These are phyloP conservation scores for Brachionus koreanus DNA, from an alignment of 1,140 invertebrate species.

Conservation along the genomic window DNA sequence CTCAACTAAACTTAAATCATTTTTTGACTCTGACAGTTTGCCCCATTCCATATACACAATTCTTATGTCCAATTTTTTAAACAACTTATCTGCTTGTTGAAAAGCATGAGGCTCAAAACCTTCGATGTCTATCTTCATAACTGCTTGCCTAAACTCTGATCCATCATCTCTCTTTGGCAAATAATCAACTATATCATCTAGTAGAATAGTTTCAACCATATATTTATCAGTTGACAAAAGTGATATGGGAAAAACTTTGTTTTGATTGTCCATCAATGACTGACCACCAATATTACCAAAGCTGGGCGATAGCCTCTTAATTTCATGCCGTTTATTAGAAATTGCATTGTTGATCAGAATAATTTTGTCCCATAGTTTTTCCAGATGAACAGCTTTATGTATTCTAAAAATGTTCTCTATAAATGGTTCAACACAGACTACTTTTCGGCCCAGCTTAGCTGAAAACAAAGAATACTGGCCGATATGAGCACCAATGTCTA, in stretches of 20 bases:
- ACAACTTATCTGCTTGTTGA: neutral
- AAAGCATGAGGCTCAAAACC: conserved; percentile 19
- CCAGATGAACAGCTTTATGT: neutral
- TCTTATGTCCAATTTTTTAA: conserved; percentile 16
- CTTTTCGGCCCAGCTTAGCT: neutral
- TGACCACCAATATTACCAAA: conserved; percentile 32
- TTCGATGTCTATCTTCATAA: conserved; percentile 32
- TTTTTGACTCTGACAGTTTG: neutral
- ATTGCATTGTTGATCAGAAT: neutral
- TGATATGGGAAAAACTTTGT: neutral
- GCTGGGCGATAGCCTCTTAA: neutral
- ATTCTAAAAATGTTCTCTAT: neutral
- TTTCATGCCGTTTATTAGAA: neutral
- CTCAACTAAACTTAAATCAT: neutral
- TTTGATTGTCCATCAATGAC: neutral
- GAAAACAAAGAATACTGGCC: conserved; percentile 9
- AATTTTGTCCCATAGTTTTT: conserved; percentile 2
- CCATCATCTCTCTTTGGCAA: neutral
- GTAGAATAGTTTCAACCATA: neutral
- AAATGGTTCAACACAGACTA: neutral
- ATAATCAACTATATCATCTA: conserved; percentile 23
- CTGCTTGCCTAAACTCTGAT: neutral
- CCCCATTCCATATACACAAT: conserved; percentile 35
- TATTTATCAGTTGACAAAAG: neutral
- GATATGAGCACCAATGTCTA: neutral